Evolutionary conservation across 2,888 invertebrate genomes (phyloP), one percentile per base, ranked within the genome.

Genomic region (Troides aeacus): DNA sequence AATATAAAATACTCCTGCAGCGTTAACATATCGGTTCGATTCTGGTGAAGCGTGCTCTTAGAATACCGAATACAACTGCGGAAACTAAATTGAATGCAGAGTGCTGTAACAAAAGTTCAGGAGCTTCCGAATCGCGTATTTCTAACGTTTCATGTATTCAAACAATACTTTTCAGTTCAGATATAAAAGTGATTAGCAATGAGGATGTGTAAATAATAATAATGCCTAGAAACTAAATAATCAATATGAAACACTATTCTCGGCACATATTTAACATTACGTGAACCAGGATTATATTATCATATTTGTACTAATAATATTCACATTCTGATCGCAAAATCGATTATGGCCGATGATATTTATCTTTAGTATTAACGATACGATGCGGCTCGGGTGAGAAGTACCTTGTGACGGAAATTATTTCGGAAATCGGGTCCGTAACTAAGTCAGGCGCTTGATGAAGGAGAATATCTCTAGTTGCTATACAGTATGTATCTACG

Each of bases 371-470:
- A 71, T 75, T 74, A 72, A 74, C 66, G 68, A 75, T 73, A 70
- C 70, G 24, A 12, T 12, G 72, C 70, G 69, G 62, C 66, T 72
- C 71, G 74, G 73, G 74, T 67, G 72, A 61, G 74, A 64, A 71
- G 71, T 30, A 62, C 62, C 72, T 72, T 69, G 71, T 72, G 73
- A 74, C 83, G 87, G 88, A 87, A 85, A 87, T 88, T 85, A 81
- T 77, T 81, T 81, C 82, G 85, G 86, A 86, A 84, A 85, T 85
- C 76, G 80, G 77, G 78, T 59, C 56, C 61, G 53, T 67, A 64
- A 66, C 57, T 23, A 71, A n/a, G 60, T 70, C 50, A 58, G 56
- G 46, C 8, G 62, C 1, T 58, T 39, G 64, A 60, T 50, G 56
- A 60, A 58, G 70, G 72, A 58, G 15, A 24, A 12, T 21, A 21